phyloP scores from a whole-genome alignment of 2,113 vertebrate genomes.

The Osmerus eperlanus region DNA sequence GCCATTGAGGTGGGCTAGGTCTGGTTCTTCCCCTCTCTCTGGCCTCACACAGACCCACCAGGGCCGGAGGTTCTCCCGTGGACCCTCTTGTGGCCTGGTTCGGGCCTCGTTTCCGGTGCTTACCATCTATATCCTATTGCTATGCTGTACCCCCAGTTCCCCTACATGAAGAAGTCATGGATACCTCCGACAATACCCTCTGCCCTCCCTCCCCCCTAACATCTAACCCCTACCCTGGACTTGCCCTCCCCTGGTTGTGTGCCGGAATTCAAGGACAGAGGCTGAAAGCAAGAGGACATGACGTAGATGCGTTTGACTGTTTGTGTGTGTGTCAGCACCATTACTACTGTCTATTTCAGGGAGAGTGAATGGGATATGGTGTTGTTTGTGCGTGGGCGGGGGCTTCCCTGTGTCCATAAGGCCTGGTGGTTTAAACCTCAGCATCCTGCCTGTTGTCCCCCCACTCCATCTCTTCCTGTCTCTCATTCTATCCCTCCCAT shows the following conservation, averaged over 20 bases:
- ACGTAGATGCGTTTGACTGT: background rate
- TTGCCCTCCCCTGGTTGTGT: background rate
- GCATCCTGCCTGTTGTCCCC: background rate
- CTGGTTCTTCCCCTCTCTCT: background rate
- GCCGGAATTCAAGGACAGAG: background rate
- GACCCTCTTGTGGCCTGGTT: too few species aligned
- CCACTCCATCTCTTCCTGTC: background rate
- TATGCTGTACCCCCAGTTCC: background rate
- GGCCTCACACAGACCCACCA: background rate
- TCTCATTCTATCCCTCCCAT: background rate
- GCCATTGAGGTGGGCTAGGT: constrained; percentile 1
- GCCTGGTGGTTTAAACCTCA: background rate
- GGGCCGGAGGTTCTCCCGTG: background rate
- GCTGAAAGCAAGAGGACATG: background rate
- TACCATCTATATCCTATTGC: background rate
- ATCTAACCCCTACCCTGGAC: background rate
- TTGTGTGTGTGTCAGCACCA: background rate
- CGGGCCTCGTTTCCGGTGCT: background rate
- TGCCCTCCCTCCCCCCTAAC: background rate
- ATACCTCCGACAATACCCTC: too few species aligned
- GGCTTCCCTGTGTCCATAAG: background rate
- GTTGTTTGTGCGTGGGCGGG: background rate
- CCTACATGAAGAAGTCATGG: too few species aligned
- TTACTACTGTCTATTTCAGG: background rate
- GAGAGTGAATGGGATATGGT: background rate